A percentile compares a stretch with the other conserved stretches of the same genome.
Conservation (phyloP, 2,797 vertebrate genomes). For the Synaphobranchus kaupii region DNA sequence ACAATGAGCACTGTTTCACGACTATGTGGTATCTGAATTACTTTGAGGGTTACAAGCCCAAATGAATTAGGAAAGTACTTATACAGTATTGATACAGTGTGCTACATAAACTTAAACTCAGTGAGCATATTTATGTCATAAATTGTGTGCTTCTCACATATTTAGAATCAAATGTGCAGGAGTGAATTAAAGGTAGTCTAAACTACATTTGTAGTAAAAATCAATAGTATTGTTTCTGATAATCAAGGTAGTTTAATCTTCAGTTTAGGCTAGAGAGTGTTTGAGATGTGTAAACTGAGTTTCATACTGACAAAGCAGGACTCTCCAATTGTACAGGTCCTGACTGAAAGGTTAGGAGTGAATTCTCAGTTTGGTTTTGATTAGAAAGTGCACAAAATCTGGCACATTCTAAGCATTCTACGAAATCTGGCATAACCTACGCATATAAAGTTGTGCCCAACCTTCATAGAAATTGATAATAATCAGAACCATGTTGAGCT, state of each 20-base stretch:
- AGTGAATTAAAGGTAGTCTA: background rate
- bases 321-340: background rate
- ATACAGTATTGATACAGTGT: background rate
- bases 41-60: background rate
- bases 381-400: slow-evolving; percentile 4
- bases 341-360: background rate
- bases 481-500: slow-evolving; percentile 32
- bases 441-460: background rate
- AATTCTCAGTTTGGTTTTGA: slow-evolving; percentile 15
- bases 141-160: background rate
- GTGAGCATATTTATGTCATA: background rate
- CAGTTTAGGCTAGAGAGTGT: background rate
- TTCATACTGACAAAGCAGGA: background rate
- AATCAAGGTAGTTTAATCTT: background rate
- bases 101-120: background rate
- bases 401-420: background rate
- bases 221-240: background rate
- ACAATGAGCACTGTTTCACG: background rate
- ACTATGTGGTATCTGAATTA: background rate
- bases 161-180: slow-evolving; percentile 5
- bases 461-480: slow-evolving; percentile 14
- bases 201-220: background rate
- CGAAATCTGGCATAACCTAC: background rate
- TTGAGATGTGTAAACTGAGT: background rate
- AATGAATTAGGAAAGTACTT: background rate